phyloP scores from a whole-genome alignment of 1,140 invertebrate genomes.

The Anagrus nilaparvatae region DNA sequence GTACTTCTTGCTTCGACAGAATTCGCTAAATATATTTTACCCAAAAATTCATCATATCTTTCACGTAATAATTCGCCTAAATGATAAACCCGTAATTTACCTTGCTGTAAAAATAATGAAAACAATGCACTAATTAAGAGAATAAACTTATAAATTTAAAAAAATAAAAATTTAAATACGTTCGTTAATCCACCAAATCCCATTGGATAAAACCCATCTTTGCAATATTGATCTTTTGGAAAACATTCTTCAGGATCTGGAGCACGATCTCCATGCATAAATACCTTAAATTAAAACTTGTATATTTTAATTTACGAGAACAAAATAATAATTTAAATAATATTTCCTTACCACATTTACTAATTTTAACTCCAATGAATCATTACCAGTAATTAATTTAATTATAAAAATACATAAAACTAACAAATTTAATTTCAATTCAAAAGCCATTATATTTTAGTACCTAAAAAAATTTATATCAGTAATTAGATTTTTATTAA shows the following conservation, averaged over 20 bases:
- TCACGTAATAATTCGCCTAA: constrained; percentile 35
- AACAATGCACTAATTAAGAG: no score
- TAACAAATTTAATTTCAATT: no score
- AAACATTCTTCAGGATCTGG: constrained; percentile 47
- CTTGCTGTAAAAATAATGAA: constrained; percentile 22
- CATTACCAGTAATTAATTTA: no score
- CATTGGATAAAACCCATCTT: constrained; percentile 50
- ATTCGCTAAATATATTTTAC: constrained; percentile 28
- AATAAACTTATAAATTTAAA: not conserved
- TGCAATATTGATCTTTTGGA: constrained; percentile 51
- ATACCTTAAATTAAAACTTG: constrained; percentile 44
- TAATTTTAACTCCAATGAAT: no score
- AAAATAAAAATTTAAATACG: constrained; percentile 40
- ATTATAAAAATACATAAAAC: no score
- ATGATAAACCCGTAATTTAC: constrained; percentile 37
- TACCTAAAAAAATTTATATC: no score
- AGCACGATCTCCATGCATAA: constrained; percentile 67
- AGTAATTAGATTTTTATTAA: no score
- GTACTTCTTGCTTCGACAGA: no score
- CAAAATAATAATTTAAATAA: no score
- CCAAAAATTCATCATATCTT: constrained; percentile 37
- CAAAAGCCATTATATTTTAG: no score
- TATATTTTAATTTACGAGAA: no score
- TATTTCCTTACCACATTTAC: no score
- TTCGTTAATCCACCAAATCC: constrained; percentile 62